phyloP scores from a whole-genome alignment of 2,888 invertebrate genomes.

The Choreutis nemorana region DNA sequence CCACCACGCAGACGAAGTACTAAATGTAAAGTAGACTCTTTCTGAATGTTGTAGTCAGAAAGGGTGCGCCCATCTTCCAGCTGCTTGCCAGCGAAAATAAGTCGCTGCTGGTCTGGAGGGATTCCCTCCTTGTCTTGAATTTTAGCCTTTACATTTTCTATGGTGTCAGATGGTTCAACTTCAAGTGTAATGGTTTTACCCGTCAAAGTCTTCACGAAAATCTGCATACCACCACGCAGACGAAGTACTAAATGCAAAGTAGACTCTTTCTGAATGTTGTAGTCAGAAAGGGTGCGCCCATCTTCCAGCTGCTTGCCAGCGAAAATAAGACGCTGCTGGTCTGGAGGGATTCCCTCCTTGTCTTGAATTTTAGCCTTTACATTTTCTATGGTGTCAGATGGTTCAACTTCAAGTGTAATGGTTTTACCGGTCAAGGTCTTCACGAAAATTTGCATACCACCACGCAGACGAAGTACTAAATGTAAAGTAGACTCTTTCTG shows the following conservation, averaged over 20 bases:
- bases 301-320: conserved; percentile 16
- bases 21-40: conserved; percentile 12
- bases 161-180: conserved; percentile 13
- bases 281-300: conserved; percentile 16
- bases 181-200: conserved; percentile 13
- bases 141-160: conserved; percentile 14
- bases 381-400: conserved; percentile 15
- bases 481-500: conserved; percentile 14
- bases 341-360: conserved; percentile 17
- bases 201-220: conserved; percentile 13
- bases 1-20: conserved; percentile 12
- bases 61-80: conserved; percentile 13
- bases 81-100: conserved; percentile 13
- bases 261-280: conserved; percentile 16
- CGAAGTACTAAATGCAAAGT: conserved; percentile 13
- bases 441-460: conserved; percentile 17
- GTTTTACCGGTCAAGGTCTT: conserved; percentile 14
- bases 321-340: conserved; percentile 15
- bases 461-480: conserved; percentile 18
- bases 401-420: conserved; percentile 12
- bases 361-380: conserved; percentile 16
- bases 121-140: conserved; percentile 14
- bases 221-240: conserved; percentile 14
- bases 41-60: conserved; percentile 13
- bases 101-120: conserved; percentile 12